A percentile compares a stretch with the other conserved stretches of the same genome.
phyloP scores from a whole-genome alignment of 2,113 vertebrate genomes.

The Epinephelus fuscoguttatus region DNA sequence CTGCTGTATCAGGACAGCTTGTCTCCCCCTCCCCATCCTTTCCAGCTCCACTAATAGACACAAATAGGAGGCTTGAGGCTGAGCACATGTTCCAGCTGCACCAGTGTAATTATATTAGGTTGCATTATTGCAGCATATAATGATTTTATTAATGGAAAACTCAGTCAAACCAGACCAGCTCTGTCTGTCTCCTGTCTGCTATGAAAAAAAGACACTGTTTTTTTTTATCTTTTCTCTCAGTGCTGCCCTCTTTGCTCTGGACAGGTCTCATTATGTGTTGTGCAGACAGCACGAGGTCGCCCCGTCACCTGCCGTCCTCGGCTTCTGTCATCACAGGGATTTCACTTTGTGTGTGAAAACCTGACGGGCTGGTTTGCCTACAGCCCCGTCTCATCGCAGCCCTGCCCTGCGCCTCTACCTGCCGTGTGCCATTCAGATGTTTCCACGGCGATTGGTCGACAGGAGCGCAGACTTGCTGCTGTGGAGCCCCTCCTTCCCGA shows the following conservation, averaged over 20 bases:
- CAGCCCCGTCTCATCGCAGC: constrained; percentile 33
- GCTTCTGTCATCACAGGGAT: constrained; percentile 71
- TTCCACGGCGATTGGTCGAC: constrained; percentile 44
- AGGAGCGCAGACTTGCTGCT: constrained; percentile 38
- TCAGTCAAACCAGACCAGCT: constrained; percentile 15
- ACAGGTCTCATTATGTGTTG: constrained; percentile 21
- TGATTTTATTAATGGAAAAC: constrained; percentile 61
- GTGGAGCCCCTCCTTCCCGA: not conserved
- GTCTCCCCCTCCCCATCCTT: constrained; percentile 22
- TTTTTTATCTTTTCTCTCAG: constrained; percentile 10
- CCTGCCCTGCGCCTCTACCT: constrained; percentile 57
- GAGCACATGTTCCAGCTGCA: constrained; percentile 64
- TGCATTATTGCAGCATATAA: constrained; percentile 58
- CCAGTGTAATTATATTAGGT: constrained; percentile 60
- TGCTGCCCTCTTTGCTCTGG: constrained; percentile 17
- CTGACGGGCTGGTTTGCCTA: constrained; percentile 80
- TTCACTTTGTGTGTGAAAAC: constrained; percentile 75
- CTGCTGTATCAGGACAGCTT: constrained; percentile 6
- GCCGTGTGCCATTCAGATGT: constrained; percentile 39
- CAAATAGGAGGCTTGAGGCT: constrained; percentile 58
- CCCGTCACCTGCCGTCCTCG: constrained; percentile 56
- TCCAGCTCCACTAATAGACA: constrained; percentile 60
- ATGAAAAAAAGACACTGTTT: not conserved
- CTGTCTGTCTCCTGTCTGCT: constrained; percentile 20
- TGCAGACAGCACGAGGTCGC: constrained; percentile 52